Base-by-base conservation (phyloP, 2,888 invertebrate species). In the Bruchidius siliquastri region DNA sequence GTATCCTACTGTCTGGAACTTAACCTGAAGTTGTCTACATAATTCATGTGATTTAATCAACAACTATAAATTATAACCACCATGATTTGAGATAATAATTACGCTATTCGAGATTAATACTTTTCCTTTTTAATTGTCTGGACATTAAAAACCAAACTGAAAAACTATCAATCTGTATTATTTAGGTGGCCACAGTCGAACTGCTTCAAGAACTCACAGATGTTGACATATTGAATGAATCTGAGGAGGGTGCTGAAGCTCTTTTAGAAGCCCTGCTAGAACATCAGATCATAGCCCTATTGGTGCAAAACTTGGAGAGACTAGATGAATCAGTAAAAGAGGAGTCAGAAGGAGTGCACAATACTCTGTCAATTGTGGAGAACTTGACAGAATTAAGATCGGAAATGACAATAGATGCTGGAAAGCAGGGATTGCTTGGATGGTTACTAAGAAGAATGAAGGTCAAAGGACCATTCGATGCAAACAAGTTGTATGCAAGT, bases 281-380 rank as follows among this genome's bases (percentile, higher is more conserved):
- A 73, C 96, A 96, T 71, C 97, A 99, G 87, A 79, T 83, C 20
- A 92, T 97, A 71, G 94, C 97, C 0, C 87, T 97, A 72, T 87
- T 99, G 4, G 94, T 99, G 0, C 97, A 98, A 87, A 98, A 98
- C 87, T 88, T 99, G 73, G 95, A 96, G 71, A 90, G 98, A 69
- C 90, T 99, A 1, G 98, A 99, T 86, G 99, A 99, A 85, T 90
- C 89, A 72, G 92, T 96, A 0, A 96, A 96, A 81, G 98, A 98
- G 85, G 99, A 99, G 87, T 90, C 94, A 67, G 98, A 98, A 85
- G 99, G 98, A 6, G 96, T 99, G 0, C 97, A 98, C 86, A 97
- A 99, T 84, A 96, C 97, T 2, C 88, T 97, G 80, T 83, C 85
- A 91, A 95, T 94, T 85, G 84, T 99, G 81, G 99, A 99, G 88